These are phyloP conservation scores for Caenorhabditis sp. DNA, from an alignment of 2,888 invertebrate species.

Conservation along the genomic window DNA sequence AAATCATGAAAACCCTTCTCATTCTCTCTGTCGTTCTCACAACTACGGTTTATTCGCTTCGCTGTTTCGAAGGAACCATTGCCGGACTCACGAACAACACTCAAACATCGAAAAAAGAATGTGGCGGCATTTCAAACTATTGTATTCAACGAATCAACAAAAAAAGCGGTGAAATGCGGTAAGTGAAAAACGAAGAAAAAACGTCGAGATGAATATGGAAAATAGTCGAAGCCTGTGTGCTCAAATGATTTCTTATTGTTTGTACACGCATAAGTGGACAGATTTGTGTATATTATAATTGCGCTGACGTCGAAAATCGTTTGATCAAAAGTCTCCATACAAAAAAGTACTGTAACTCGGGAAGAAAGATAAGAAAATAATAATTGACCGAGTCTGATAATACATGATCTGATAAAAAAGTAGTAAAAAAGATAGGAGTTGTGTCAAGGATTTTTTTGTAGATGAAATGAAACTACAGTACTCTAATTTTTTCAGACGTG, in stretches of 20 bases:
- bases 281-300: background rate
- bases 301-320: conserved; percentile 1
- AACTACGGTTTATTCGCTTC: conserved; percentile 11
- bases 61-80: conserved; percentile 49
- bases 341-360: too few relatives aligned
- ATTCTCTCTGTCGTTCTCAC: conserved; percentile 9
- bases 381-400: too few relatives aligned
- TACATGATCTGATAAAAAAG: too few relatives aligned
- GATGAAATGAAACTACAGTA: too few relatives aligned
- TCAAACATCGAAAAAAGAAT: conserved; percentile 45
- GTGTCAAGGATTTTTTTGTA: too few relatives aligned
- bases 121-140: conserved; percentile 49
- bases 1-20: conserved; percentile 20
- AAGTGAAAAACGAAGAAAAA: background rate
- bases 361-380: too few relatives aligned
- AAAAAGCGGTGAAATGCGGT: conserved; percentile 41
- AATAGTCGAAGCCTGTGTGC: conserved; percentile 11
- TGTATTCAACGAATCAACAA: conserved; percentile 51
- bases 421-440: too few relatives aligned
- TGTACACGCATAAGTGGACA: conserved; percentile 1
- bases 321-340: background rate
- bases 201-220: background rate
- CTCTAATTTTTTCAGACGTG: conserved; percentile 21
- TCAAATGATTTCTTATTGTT: conserved; percentile 16
- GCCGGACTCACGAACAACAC: conserved; percentile 35